These are phyloP conservation scores for Acrobasis suavella DNA, from an alignment of 2,888 invertebrate genomes.

Conservation along the genomic window DNA sequence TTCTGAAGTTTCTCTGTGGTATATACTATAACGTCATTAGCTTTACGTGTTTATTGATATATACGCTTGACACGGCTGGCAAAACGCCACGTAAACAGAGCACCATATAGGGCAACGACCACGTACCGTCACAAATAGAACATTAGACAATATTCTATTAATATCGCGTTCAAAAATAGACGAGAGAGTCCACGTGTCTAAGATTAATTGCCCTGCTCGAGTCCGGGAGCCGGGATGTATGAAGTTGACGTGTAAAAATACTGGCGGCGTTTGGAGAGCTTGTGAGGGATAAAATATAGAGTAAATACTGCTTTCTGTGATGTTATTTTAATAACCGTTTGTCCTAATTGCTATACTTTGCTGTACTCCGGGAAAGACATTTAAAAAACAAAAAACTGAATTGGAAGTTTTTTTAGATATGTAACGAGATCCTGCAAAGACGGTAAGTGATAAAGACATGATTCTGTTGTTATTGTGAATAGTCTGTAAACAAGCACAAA, in stretches of 20 bases:
- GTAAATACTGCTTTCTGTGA: not conserved
- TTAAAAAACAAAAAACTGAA: too few relatives aligned
- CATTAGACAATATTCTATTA: slow-evolving; percentile 58
- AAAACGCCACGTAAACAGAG: slow-evolving; percentile 73
- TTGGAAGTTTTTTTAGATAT: too few relatives aligned
- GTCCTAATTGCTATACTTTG: too few relatives aligned
- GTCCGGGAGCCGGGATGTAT: slow-evolving; percentile 28
- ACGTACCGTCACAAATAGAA: slow-evolving; percentile 68
- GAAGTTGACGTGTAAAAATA: slow-evolving; percentile 12
- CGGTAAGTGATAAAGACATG: not conserved
- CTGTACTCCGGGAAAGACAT: too few relatives aligned
- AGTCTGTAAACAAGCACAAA: slow-evolving; percentile 4
- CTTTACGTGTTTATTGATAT: slow-evolving; percentile 34
- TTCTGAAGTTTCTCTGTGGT: not conserved
- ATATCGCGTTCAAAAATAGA: slow-evolving; percentile 70
- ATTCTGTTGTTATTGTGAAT: not conserved
- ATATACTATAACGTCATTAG: slow-evolving; percentile 30
- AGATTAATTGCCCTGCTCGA: slow-evolving; percentile 58
- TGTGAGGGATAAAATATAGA: not conserved
- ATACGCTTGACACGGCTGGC: slow-evolving; percentile 52
- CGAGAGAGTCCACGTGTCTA: slow-evolving; percentile 65
- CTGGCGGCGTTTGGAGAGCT: not conserved
- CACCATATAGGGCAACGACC: slow-evolving; percentile 81
- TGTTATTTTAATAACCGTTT: not conserved
- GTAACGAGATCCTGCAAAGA: not conserved